A percentile compares a stretch with the other conserved stretches of the same genome.
Conservation (phyloP, 2,888 invertebrate species). For the Synergus laeviventris region DNA sequence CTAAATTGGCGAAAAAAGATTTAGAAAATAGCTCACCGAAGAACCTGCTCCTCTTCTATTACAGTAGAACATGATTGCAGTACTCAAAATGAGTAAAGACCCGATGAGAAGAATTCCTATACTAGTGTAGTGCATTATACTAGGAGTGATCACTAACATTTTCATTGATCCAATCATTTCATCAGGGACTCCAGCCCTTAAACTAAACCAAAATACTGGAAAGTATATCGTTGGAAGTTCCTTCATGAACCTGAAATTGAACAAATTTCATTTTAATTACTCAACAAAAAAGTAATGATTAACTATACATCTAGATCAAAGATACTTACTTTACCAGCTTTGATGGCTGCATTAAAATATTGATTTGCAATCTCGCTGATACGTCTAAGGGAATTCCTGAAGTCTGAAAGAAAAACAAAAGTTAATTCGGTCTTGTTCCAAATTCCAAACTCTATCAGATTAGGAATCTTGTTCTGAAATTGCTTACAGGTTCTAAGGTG, state of each 20-base stretch:
- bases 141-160: conserved; percentile 77
- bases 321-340: conserved; percentile 81
- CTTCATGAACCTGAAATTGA: conserved; percentile 80
- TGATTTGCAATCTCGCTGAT: conserved; percentile 87
- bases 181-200: conserved; percentile 81
- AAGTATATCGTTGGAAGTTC: conserved; percentile 83
- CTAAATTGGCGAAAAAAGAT: background rate
- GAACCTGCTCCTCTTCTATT: conserved; percentile 54
- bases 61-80: conserved; percentile 58
- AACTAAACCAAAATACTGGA: conserved; percentile 89
- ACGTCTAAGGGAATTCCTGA: conserved; percentile 87
- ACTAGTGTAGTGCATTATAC: conserved; percentile 77
- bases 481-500: conserved; percentile 84
- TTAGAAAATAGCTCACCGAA: conserved; percentile 48
- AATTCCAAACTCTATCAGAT: background rate
- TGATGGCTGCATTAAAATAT: conserved; percentile 84
- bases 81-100: conserved; percentile 58
- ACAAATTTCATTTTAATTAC: too few relatives aligned
- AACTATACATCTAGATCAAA: conserved; percentile 5
- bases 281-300: too few relatives aligned
- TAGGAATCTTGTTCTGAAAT: background rate
- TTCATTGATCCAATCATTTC: conserved; percentile 79
- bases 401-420: conserved; percentile 76
- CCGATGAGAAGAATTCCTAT: conserved; percentile 76
- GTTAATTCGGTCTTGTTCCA: background rate